A percentile compares a stretch with the other conserved stretches of the same genome.
Conservation (phyloP, 2,888 invertebrate species). For the Neoitamus cyanurus region DNA sequence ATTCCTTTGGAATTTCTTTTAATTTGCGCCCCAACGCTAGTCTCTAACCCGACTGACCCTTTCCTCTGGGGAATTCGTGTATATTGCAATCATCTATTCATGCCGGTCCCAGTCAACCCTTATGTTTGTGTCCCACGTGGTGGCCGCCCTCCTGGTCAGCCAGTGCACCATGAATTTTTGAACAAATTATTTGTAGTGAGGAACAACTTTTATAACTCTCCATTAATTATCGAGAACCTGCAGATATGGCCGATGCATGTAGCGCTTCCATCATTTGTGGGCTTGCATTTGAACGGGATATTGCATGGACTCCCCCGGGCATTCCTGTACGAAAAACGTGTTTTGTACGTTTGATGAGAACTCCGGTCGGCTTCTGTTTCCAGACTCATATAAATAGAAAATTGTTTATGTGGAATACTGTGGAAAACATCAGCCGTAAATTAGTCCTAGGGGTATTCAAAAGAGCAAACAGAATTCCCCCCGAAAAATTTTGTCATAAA, state of each 20-base stretch:
- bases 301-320: conserved; percentile 22
- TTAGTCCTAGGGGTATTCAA: conserved; percentile 39
- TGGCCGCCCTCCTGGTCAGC: neutral
- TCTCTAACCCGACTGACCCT: neutral
- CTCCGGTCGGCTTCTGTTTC: conserved; percentile 33
- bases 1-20: conserved; percentile 37
- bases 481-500: conserved; percentile 22
- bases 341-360: conserved; percentile 37
- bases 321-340: conserved; percentile 30
- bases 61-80: neutral
- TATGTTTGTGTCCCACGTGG: neutral
- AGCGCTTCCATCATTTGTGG: neutral
- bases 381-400: conserved; percentile 49
- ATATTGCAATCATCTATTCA: conserved; percentile 31
- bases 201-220: conserved; percentile 41
- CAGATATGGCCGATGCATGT: conserved; percentile 23
- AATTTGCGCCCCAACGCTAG: neutral
- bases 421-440: conserved; percentile 30
- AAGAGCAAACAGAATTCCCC: conserved; percentile 7
- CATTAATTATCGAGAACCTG: conserved; percentile 40
- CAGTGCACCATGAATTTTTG: conserved; percentile 39
- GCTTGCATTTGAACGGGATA: conserved; percentile 23
- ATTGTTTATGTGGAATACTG: conserved; percentile 48
- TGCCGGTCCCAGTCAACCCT: neutral
- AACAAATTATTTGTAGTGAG: conserved; percentile 40